Conservation (phyloP, 2,797 vertebrate species). For the Scarus forsteni region DNA sequence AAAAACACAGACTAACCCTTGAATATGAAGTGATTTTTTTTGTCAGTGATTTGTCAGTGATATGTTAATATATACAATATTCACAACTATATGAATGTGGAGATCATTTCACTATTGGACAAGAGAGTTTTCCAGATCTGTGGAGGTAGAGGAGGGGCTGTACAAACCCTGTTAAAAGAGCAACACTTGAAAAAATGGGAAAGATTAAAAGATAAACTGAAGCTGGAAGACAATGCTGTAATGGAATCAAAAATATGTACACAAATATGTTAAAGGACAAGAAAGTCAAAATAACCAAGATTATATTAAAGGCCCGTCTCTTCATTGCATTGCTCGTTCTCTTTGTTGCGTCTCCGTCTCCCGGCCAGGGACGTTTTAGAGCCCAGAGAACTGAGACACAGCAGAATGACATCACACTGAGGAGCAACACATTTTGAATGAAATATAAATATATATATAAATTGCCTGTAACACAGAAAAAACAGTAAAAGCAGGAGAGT, state of each 20-base stretch:
- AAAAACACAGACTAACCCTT: too few species aligned
- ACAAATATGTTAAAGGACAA: conserved; percentile 12
- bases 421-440: conserved; percentile 4
- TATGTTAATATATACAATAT: too few species aligned
- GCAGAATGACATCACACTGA: conserved; percentile 30
- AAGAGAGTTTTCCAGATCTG: too few species aligned
- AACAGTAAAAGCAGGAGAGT: conserved; percentile 15
- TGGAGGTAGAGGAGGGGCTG: too few species aligned
- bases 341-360: conserved; percentile 8
- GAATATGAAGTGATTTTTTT: too few species aligned
- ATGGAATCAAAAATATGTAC: conserved; percentile 8
- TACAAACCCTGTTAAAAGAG: neutral
- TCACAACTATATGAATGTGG: too few species aligned
- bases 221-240: conserved; percentile 13
- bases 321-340: conserved; percentile 28
- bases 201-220: accelerated
- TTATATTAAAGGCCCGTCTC: conserved; percentile 38
- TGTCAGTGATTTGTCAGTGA: too few species aligned
- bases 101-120: too few species aligned
- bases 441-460: conserved; percentile 23
- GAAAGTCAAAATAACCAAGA: conserved; percentile 1
- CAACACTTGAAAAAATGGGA: neutral
- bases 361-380: conserved; percentile 32
- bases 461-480: accelerated
- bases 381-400: conserved; percentile 32